Conservation (phyloP, 2,797 vertebrate genomes). For the Leptatherina wallacei region DNA sequence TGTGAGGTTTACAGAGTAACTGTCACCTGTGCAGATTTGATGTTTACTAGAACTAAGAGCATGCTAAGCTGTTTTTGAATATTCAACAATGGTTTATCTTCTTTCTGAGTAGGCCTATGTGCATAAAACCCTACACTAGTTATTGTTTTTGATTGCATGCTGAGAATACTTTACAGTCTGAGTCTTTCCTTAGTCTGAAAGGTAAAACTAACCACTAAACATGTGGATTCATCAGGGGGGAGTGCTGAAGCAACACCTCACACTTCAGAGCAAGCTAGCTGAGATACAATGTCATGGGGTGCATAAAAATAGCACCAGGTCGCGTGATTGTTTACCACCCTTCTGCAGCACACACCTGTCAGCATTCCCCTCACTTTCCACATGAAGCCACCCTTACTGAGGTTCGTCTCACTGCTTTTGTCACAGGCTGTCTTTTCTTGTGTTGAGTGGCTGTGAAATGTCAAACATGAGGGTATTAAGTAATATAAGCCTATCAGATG, state of each 20-base stretch:
- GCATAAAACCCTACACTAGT: not conserved
- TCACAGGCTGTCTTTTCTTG: not conserved
- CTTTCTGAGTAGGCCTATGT: not conserved
- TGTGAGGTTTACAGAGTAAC: slow-evolving; percentile 48
- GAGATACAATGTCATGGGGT: not conserved
- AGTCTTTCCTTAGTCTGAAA: not conserved
- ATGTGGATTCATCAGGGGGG: no score
- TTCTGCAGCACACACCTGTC: slow-evolving; percentile 1
- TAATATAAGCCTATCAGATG: not conserved
- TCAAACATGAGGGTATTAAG: not conserved
- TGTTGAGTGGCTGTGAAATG: not conserved
- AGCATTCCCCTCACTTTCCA: not conserved
- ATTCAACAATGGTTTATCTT: not conserved
- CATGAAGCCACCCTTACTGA: not conserved
- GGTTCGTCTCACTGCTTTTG: not conserved
- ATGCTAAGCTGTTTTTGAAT: not conserved
- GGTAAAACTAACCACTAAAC: not conserved
- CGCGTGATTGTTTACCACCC: not conserved
- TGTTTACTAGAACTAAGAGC: not conserved
- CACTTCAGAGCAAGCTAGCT: not conserved
- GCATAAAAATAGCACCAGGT: not conserved
- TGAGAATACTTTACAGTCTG: not conserved
- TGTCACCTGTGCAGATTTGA: slow-evolving; percentile 6
- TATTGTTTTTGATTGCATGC: not conserved
- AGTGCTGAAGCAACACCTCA: no score